Evolutionary conservation across 2,888 invertebrate genomes (phyloP), one percentile per base, ranked within the genome.

Genomic region (Leucozona laternaria): DNA sequence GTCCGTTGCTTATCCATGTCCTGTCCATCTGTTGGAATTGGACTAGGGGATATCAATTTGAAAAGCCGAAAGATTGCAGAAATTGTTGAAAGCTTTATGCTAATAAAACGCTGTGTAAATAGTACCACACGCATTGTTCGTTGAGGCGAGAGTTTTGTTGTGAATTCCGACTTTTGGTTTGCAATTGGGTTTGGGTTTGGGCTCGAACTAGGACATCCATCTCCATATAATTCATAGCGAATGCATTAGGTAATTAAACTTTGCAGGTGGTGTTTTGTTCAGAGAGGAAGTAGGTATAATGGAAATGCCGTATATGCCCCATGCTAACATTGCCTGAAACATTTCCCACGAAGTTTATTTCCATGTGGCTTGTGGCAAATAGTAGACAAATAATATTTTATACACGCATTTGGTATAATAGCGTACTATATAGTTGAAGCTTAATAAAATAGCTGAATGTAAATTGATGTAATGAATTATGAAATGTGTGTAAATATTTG

Each of bases 191-290:
- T 34, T 11, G 2, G 57, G 17, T 7, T 10, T 15, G n/a, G 31
- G 28, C 10, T 34, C n/a, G 28, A 17, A 48, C n/a, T 15, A 2
- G 48, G 13, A 53, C n/a, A 53, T 8, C 25, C 20, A 20, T 22
- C 22, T 22, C 40, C n/a, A n/a, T n/a, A 37, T 15, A 37, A 40
- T 60, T 13, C 66, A 66, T 66, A 64, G 48, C n/a, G 64, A 48
- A 64, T 64, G 64, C 64, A 64, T 64, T 64, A 66, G 34, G 31
- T 48, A 66, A 66, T 66, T 66, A 66, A 66, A 31, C 17, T 20
- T 40, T 43, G 48, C 66, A 66, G 66, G 66, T 48, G 66, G 31
- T 66, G 15, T 66, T 66, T 66, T 66, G 31, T 62, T 28, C 43
- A n/a, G n/a, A 17, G 17, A 45, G 17, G n/a, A 6, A 2, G 37